phyloP scores from a whole-genome alignment of 1,140 invertebrate genomes.

The Sipha flava region DNA sequence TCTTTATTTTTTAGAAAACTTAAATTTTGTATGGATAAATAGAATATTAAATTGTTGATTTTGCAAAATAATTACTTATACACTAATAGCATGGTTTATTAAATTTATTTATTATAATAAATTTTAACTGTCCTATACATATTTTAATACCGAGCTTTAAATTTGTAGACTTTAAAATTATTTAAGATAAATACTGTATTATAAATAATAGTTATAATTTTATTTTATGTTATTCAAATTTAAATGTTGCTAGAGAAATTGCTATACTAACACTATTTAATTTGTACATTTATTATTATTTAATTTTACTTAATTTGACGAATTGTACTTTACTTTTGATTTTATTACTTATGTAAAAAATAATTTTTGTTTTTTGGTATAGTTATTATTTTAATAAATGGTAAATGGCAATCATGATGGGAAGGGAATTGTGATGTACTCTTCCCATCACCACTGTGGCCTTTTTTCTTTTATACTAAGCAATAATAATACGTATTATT shows the following conservation, averaged over 20 bases:
- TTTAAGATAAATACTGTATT: background rate
- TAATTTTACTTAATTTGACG: background rate
- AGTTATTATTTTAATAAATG: background rate
- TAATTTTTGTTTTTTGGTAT: background rate
- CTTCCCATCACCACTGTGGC: background rate
- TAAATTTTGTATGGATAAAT: background rate
- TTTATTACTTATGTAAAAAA: background rate
- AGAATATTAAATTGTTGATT: background rate
- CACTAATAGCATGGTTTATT: background rate
- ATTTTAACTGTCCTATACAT: background rate
- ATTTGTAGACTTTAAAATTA: background rate
- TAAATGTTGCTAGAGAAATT: background rate
- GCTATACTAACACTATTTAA: background rate
- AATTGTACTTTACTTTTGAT: background rate
- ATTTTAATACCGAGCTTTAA: background rate
- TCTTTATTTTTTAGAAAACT: background rate
- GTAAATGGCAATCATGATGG: background rate
- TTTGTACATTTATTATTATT: too few relatives aligned
- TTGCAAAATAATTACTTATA: background rate
- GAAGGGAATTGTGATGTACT: background rate
- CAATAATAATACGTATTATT: background rate
- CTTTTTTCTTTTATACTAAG: constrained; percentile 9
- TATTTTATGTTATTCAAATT: background rate
- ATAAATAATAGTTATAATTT: background rate
- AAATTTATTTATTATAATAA: background rate